Evolutionary conservation across 2,797 vertebrate species (phyloP).

Genomic region (Sebastes aleutianus): DNA sequence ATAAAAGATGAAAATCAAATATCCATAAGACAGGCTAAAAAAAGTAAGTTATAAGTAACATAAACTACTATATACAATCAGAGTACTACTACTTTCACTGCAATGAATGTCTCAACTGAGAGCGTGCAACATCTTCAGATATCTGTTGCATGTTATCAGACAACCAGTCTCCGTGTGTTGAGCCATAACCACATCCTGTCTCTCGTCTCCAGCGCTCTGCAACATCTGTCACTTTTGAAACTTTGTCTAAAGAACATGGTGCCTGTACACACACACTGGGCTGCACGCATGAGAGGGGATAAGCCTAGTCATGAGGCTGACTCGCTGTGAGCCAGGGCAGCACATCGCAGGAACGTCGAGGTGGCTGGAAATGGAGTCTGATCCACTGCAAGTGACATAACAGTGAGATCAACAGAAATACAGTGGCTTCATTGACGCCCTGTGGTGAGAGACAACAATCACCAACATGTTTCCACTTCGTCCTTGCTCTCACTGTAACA

Average conservation of each 20-base stretch:
- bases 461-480: slow-evolving; percentile 66
- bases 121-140: not conserved
- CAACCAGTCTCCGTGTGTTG: slow-evolving; percentile 47
- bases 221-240: slow-evolving; percentile 59
- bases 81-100: not conserved
- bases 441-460: slow-evolving; percentile 50
- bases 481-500: slow-evolving; percentile 55
- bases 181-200: slow-evolving; percentile 82
- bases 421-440: slow-evolving; percentile 55
- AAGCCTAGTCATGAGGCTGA: slow-evolving; percentile 72
- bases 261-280: slow-evolving; percentile 22
- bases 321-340: slow-evolving; percentile 38
- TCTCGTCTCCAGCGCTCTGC: slow-evolving; percentile 35
- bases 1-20: not conserved
- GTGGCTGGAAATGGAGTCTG: slow-evolving; percentile 53
- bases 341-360: slow-evolving; percentile 40
- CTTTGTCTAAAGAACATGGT: slow-evolving; percentile 16
- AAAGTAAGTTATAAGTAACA: not conserved
- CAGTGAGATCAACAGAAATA: slow-evolving; percentile 63
- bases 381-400: slow-evolving; percentile 65
- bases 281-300: slow-evolving; percentile 57
- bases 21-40: not conserved
- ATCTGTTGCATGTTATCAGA: slow-evolving; percentile 47
- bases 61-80: not conserved
- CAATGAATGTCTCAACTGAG: not conserved